These are phyloP conservation scores for Drosophila nigromelanica DNA, from an alignment of 1,140 invertebrate species.

Conservation along the genomic window DNA sequence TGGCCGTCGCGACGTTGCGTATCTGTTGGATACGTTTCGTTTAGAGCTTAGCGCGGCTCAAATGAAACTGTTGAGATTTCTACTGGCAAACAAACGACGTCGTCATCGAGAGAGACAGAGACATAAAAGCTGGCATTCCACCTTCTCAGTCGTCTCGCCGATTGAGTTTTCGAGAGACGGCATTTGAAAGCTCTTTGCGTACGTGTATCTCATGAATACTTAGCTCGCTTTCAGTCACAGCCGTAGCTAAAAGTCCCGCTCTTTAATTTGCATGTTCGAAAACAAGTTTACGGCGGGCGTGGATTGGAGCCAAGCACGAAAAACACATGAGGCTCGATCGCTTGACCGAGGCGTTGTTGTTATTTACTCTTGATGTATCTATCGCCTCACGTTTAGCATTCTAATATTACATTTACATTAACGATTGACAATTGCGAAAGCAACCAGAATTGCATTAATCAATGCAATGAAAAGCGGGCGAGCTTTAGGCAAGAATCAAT, in stretches of 20 bases:
- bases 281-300: slow-evolving; percentile 53
- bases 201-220: slow-evolving; percentile 65
- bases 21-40: slow-evolving; percentile 67
- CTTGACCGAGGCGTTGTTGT: slow-evolving; percentile 42
- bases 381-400: slow-evolving; percentile 46
- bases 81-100: slow-evolving; percentile 31
- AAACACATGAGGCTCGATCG: slow-evolving; percentile 45
- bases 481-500: slow-evolving; percentile 35
- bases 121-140: slow-evolving; percentile 37
- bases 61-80: slow-evolving; percentile 80
- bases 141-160: slow-evolving; percentile 32
- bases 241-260: slow-evolving; percentile 37
- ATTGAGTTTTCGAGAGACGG: slow-evolving; percentile 70
- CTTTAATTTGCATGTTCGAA: slow-evolving; percentile 72
- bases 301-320: slow-evolving; percentile 37
- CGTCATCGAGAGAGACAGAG: slow-evolving; percentile 46
- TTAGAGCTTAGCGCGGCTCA: slow-evolving; percentile 83
- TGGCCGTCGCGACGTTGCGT: slow-evolving; percentile 57
- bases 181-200: slow-evolving; percentile 59
- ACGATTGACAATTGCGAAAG: slow-evolving; percentile 34
- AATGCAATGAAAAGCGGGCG: slow-evolving; percentile 35
- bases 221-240: slow-evolving; percentile 32
- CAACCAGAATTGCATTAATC: slow-evolving; percentile 34
- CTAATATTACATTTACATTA: slow-evolving; percentile 52
- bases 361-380: slow-evolving; percentile 12